Evolutionary conservation across 2,888 invertebrate species (phyloP), one percentile per base, ranked within the genome.

Genomic region (Erebia aethiops): DNA sequence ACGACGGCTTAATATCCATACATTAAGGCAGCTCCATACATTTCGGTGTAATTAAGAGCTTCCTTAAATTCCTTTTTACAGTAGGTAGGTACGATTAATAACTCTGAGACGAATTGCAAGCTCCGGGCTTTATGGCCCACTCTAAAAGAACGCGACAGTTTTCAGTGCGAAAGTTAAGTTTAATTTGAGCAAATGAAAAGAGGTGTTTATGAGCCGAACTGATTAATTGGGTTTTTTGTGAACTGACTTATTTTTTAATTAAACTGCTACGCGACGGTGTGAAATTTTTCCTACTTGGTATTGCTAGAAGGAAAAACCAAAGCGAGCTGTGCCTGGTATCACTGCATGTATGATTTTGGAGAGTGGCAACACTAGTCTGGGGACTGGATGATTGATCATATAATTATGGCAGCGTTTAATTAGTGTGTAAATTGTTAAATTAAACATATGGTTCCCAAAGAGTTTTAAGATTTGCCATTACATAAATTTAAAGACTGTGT

Each of bases 151-250:
- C 62, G 13, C 46, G 49, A 62, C 62, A 62, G 62, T 62, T 60
- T 60, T 16, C 62, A 62, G 62, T 1, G 9, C 7, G 61, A 7
- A 61, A 66, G 14, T 61, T 18, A 35, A 58, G 65, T 63, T 71
- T 71, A 71, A 71, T 67, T 67, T 58, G 43, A 54, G 57, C 63
- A 13, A 69, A 63, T 69, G 58, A 60, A n/a, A 54, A 41, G 35
- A 43, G 35, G 70, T 65, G 70, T 70, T 70, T 41, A 64, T 52
- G 41, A 21, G 21, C 21, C 9, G 1, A 21, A 64, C 46, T 26
- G 26, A 64, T 41, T 65, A 70, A 65, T 49, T 46, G 11, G 61
- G 18, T 14, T 43, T 66, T 66, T 43, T 21, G 56, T 3, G 14
- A 43, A 26, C 8, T 60, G 60, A 69, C 41, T 60, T 26, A 18